These are phyloP conservation scores for Dendrolimus houi DNA, from an alignment of 2,888 invertebrate genomes.

Conservation along the genomic window DNA sequence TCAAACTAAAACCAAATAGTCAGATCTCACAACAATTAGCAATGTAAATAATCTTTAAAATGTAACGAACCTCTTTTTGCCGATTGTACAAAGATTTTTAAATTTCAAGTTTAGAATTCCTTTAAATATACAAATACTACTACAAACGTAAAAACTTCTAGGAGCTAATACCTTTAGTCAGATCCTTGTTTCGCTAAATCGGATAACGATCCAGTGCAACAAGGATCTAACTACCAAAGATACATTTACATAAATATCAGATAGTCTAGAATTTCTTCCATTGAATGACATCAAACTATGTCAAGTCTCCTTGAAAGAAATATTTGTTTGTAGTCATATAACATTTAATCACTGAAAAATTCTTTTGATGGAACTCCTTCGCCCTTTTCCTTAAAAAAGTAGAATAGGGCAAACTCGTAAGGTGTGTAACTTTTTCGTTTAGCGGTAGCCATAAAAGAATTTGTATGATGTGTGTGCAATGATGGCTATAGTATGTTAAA, in stretches of 20 bases:
- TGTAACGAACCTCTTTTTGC: no score
- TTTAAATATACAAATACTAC: no score
- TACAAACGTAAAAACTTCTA: no score
- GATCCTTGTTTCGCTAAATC: slow-evolving; percentile 36
- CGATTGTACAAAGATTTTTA: no score
- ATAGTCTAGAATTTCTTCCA: slow-evolving; percentile 33
- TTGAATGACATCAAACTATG: slow-evolving; percentile 55
- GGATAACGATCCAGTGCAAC: not conserved
- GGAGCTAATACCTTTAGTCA: slow-evolving; percentile 8
- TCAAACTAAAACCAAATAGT: no score
- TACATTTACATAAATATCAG: no score
- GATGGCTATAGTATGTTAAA: no score
- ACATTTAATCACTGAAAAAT: slow-evolving; percentile 49
- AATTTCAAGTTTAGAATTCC: no score
- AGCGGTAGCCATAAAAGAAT: slow-evolving; percentile 47
- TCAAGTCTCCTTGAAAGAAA: slow-evolving; percentile 34
- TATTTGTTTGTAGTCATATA: slow-evolving; percentile 40
- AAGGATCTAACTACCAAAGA: no score
- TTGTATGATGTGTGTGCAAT: no score
- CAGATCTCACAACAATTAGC: no score
- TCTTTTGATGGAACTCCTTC: slow-evolving; percentile 42
- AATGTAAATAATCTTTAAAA: no score
- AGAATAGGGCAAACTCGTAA: slow-evolving; percentile 43
- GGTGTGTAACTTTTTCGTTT: slow-evolving; percentile 29
- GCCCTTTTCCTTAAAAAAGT: slow-evolving; percentile 37